Percentiles rank a stretch among this genome's conserved stretches.
Conservation (phyloP, 2,888 invertebrate species). For the Zaprionus bogoriensis region DNA sequence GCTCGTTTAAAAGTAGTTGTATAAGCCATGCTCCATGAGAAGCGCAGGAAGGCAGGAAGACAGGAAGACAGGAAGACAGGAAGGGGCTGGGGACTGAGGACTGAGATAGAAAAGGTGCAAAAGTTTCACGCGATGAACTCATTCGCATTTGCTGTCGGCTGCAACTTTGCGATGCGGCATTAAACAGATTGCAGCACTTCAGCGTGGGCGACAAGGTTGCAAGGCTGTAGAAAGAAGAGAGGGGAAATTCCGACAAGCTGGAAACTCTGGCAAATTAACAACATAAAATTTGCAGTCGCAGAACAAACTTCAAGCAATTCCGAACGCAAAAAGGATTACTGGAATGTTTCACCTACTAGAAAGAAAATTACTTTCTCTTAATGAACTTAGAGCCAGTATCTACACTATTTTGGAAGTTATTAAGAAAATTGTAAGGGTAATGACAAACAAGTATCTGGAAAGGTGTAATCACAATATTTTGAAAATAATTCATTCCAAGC, state of each 20-base stretch:
- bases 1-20: conserved; percentile 16
- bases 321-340: too few species aligned
- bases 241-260: neutral
- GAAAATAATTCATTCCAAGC: too few species aligned
- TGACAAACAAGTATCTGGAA: too few species aligned
- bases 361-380: too few species aligned
- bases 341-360: too few species aligned
- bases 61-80: neutral
- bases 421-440: too few species aligned
- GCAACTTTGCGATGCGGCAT: conserved; percentile 32
- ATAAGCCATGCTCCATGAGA: too few species aligned
- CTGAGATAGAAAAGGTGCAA: neutral
- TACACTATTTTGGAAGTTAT: too few species aligned
- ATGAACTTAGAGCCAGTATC: too few species aligned
- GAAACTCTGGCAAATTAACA: neutral
- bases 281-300: neutral
- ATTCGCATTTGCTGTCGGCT: conserved; percentile 4
- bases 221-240: neutral
- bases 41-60: neutral
- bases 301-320: too few species aligned
- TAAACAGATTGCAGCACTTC: conserved; percentile 36
- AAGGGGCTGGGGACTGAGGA: neutral
- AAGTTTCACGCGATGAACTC: conserved; percentile 18
- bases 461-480: too few species aligned
- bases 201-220: conserved; percentile 4